phyloP scores from a whole-genome alignment of 1,140 invertebrate species.

The Zeugodacus cucurbitae region DNA sequence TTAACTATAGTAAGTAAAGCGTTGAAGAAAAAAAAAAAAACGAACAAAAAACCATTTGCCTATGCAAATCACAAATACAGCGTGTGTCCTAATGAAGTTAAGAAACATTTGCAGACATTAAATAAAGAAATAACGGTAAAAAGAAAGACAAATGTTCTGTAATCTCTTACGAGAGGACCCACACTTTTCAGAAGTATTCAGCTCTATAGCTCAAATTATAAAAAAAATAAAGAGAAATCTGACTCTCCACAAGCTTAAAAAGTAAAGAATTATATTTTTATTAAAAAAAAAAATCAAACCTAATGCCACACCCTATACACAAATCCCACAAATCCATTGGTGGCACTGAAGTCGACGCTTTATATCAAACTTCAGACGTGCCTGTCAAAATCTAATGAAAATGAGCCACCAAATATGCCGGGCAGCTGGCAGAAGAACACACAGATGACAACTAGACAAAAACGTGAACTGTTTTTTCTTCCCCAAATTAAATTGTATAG shows the following conservation, averaged over 20 bases:
- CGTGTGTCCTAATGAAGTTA: neutral
- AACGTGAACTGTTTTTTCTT: neutral
- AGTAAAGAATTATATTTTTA: neutral
- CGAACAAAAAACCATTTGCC: neutral
- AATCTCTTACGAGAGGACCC: neutral
- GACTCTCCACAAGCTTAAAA: neutral
- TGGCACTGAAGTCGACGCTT: neutral
- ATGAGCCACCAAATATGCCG: neutral
- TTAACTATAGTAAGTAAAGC: neutral
- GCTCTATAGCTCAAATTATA: too few species aligned
- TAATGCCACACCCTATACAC: neutral
- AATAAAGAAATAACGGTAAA: too few species aligned
- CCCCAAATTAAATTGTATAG: neutral
- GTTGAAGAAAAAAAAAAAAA: neutral
- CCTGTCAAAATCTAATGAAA: neutral
- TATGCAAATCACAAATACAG: neutral
- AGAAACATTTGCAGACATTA: neutral
- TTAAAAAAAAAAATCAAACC: neutral
- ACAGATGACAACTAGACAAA: neutral
- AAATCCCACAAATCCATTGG: neutral
- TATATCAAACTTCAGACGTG: neutral
- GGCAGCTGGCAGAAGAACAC: neutral
- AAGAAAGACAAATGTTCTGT: too few species aligned
- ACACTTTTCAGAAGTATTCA: neutral
- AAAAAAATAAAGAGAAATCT: too few species aligned